Evolutionary conservation across 92 coral and sea anemone genomes (phyloP), one percentile per base, ranked within the genome.

Genomic region (Porites cylindrica): DNA sequence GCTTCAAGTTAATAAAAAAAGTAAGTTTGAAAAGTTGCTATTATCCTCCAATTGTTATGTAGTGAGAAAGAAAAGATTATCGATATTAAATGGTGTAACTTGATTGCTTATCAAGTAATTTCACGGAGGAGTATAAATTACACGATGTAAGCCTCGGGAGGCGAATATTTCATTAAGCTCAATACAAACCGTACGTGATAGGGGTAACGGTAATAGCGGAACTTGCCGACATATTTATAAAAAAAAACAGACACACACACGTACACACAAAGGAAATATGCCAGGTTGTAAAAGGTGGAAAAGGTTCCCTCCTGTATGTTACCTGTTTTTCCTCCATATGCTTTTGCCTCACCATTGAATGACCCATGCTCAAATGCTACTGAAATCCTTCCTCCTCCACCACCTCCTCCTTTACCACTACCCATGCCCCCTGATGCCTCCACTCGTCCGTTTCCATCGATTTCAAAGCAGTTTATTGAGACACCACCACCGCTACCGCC

Each of bases 401-500:
- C 98, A 23, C 95, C 97, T 8, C 95, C 97, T 12, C 97, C 97
- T 43, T 66, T 82, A 8, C 87, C 84, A 26, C 77, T 32, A 26
- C 86, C 86, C 86, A 82, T 82, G n/a, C 95, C 97, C 50, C 97
- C 90, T 1, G 91, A 91, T 23, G 95, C 97, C 29, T 91, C 89
- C 26, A 93, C 89, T 68, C 85, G 71, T 7, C 90, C 88, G 84
- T 70, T 56, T 74, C 93, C 98, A 20, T 88, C 95, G 58, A 93
- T 93, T 66, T 94, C 96, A 85, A 32, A 88, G 72, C 94, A 90
- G 87, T 76, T 72, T 43, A 94, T 77, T 26, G 85, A 88, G 38
- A 94, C 84, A 19, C 95, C 95, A 10, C 98, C 98, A 56, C 98
- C 98, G 56, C 98, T 94, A 6, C 98, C 98, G 14, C 98, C 98